A percentile compares a stretch with the other conserved stretches of the same genome.
Evolutionary conservation across 2,797 vertebrate species (phyloP).

Genomic region (Microtus californicus): DNA sequence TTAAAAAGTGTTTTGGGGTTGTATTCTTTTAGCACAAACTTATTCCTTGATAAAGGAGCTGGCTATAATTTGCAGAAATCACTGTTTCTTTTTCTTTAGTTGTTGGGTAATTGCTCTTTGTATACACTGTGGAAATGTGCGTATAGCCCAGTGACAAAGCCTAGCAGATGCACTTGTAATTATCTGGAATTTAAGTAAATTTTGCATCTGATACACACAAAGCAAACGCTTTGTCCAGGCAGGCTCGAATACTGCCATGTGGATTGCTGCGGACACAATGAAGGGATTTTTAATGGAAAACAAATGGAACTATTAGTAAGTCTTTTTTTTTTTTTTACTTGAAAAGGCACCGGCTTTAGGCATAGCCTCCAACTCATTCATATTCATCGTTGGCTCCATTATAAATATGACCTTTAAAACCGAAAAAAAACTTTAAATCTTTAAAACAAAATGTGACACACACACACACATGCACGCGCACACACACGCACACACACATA

Average conservation of each 20-base stretch:
- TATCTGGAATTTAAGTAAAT: constrained; percentile 84
- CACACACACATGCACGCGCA: background rate
- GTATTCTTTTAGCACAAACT: constrained; percentile 81
- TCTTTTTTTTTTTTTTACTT: constrained; percentile 76
- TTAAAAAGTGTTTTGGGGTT: constrained; percentile 71
- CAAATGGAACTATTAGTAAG: constrained; percentile 81
- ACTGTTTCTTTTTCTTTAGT: constrained; percentile 83
- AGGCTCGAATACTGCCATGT: constrained; percentile 72
- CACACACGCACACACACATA: background rate
- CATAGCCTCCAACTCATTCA: constrained; percentile 71
- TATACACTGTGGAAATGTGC: constrained; percentile 84
- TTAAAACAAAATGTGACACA: constrained; percentile 55
- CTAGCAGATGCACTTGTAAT: constrained; percentile 82
- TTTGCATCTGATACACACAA: constrained; percentile 79
- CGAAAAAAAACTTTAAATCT: constrained; percentile 14
- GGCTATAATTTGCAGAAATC: constrained; percentile 82
- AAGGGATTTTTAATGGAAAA: constrained; percentile 83
- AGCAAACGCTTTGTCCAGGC: constrained; percentile 73
- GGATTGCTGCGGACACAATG: constrained; percentile 79
- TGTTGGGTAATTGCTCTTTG: constrained; percentile 82
- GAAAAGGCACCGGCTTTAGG: constrained; percentile 78
- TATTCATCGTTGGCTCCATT: constrained; percentile 67
- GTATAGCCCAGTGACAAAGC: constrained; percentile 81
- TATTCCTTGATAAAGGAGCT: constrained; percentile 81
- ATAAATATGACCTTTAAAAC: constrained; percentile 78